These are phyloP conservation scores for Ruditapes philippinarum DNA, from an alignment of 1,140 invertebrate genomes.

Conservation along the genomic window DNA sequence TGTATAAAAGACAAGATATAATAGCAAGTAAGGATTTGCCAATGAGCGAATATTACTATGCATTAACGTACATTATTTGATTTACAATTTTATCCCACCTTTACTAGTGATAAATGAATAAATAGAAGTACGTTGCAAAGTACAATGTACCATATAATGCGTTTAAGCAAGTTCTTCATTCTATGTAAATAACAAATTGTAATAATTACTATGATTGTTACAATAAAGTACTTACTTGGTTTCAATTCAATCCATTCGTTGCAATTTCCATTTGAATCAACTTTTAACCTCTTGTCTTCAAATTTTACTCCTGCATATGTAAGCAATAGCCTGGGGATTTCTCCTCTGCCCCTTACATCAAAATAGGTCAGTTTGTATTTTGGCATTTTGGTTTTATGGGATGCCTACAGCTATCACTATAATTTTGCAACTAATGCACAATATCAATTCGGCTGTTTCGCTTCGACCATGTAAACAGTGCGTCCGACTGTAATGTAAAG, in stretches of 20 bases:
- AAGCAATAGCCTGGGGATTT: constrained; percentile 75
- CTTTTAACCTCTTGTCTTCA: constrained; percentile 64
- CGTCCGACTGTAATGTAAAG: not conserved
- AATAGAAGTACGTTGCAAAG: too few relatives aligned
- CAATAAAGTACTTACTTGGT: constrained; percentile 54
- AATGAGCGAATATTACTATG: too few relatives aligned
- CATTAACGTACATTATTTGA: too few relatives aligned
- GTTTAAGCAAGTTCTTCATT: too few relatives aligned
- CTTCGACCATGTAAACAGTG: not conserved
- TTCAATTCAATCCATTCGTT: constrained; percentile 37
- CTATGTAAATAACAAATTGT: too few relatives aligned
- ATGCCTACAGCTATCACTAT: not conserved
- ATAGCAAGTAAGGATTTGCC: too few relatives aligned
- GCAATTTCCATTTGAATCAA: constrained; percentile 19
- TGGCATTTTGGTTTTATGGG: constrained; percentile 59
- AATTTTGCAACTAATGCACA: not conserved
- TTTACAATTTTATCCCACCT: too few relatives aligned
- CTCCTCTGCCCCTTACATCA: constrained; percentile 76
- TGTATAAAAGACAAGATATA: too few relatives aligned
- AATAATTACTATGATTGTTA: too few relatives aligned
- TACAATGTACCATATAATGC: too few relatives aligned
- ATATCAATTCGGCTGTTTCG: not conserved
- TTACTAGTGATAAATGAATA: too few relatives aligned
- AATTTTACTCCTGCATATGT: constrained; percentile 67
- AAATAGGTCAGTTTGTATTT: constrained; percentile 80